phyloP scores from a whole-genome alignment of 1,140 invertebrate species.

The Neodiprion virginianus region DNA sequence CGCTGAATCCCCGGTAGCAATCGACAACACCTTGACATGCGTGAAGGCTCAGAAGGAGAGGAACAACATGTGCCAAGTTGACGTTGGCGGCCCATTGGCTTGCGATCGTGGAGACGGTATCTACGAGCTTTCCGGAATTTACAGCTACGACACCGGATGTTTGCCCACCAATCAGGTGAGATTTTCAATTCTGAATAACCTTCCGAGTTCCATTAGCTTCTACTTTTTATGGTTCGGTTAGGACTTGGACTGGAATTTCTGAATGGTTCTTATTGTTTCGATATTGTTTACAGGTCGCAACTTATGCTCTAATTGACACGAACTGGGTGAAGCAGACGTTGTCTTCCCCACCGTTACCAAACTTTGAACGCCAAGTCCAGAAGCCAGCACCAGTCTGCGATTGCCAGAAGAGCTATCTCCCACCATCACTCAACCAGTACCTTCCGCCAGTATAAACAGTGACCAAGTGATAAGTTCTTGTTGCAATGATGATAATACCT shows the following conservation, averaged over 20 bases:
- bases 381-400: slow-evolving; percentile 34
- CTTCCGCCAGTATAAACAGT: slow-evolving; percentile 49
- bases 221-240: too few relatives aligned
- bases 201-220: too few relatives aligned
- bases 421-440: slow-evolving; percentile 48
- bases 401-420: slow-evolving; percentile 48
- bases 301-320: slow-evolving; percentile 51
- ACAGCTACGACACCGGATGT: slow-evolving; percentile 75
- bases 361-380: neutral
- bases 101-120: slow-evolving; percentile 73
- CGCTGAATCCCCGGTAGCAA: slow-evolving; percentile 34
- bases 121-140: slow-evolving; percentile 76
- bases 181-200: neutral
- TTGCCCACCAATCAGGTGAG: slow-evolving; percentile 55
- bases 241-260: neutral
- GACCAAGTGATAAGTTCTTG: slow-evolving; percentile 34
- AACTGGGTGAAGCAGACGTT: slow-evolving; percentile 50
- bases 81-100: slow-evolving; percentile 78
- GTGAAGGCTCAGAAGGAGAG: slow-evolving; percentile 42
- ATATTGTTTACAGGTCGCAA: slow-evolving; percentile 42
- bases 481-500: slow-evolving; percentile 13
- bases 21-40: slow-evolving; percentile 49
- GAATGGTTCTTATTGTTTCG: slow-evolving; percentile 8
- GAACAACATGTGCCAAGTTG: slow-evolving; percentile 68
- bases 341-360: slow-evolving; percentile 27